Base-by-base conservation (phyloP, 2,888 invertebrate species). In the Melanostoma mellinum region DNA sequence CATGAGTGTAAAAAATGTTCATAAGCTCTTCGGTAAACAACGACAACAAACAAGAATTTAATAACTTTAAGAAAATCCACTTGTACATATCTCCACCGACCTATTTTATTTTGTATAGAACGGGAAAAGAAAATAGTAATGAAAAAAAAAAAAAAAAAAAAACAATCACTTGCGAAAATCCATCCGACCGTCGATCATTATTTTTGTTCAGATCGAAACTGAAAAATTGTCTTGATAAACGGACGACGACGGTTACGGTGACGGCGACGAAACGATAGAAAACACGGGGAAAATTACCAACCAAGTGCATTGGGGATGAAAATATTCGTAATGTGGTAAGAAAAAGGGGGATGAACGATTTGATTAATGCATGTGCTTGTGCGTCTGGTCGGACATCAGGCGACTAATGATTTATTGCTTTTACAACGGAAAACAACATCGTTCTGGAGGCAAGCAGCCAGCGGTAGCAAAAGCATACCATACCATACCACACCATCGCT, bases 321-420 rank as follows among this genome's bases (percentile, higher is more conserved):
- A 60, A 73, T 73, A 44, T 38, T 33, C 35, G 8, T 32, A 6
- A 35, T 56, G 56, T 20, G 42, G 30, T 52, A 3, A 20, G 30
- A 4, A n/a, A n/a, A 3, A 38, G 48, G 53, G 65, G 56, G 56
- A 20, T 38, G 72, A 58, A 55, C 60, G 50, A 67, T 75, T 84
- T 84, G 84, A 84, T 84, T 84, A 84, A 84, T 84, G 84, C 71
- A 74, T 79, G 58, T 79, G 79, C 79, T 74, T 74, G 84, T 74
- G 84, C 84, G 84, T 79, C 84, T 84, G 84, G 84, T 79, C 79
- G 84, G 79, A 84, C 84, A 84, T 84, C 84, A 84, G 84, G 84
- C 84, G 75, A 50, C 84, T 38, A 71, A 79, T 84, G 84, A 84
- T 84, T 84, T 84, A 84, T 84, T 71, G 71, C 84, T 68, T 53